A percentile compares a stretch with the other conserved stretches of the same genome.
phyloP scores from a whole-genome alignment of 2,888 invertebrate species.

The Merodon equestris region DNA sequence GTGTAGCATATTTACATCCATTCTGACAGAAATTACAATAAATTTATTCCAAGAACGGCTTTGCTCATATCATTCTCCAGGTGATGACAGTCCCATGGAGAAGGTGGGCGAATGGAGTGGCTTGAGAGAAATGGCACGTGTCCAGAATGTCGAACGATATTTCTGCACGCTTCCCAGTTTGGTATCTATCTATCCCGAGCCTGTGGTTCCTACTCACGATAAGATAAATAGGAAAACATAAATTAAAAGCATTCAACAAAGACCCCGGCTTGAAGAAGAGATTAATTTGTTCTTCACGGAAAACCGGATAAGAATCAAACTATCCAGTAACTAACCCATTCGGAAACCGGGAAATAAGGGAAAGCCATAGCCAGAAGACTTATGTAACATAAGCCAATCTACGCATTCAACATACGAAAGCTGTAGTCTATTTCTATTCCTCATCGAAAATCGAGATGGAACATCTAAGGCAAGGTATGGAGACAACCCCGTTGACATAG shows the following conservation, averaged over 20 bases:
- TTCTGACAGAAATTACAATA: background rate
- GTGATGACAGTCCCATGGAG: background rate
- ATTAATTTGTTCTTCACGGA: no score
- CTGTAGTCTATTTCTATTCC: no score
- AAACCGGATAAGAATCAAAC: background rate
- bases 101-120: background rate
- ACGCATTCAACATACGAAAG: no score
- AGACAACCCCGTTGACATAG: no score
- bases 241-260: no score
- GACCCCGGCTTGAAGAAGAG: no score
- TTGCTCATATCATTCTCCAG: background rate
- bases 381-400: no score
- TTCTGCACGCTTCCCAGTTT: slow-evolving; percentile 1
- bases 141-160: background rate
- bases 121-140: slow-evolving; percentile 15
- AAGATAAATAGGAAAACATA: background rate
- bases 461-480: no score
- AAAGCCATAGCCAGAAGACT: no score
- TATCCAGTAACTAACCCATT: background rate
- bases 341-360: background rate
- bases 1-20: no score
- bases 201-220: background rate
- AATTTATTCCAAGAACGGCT: background rate
- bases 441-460: no score
- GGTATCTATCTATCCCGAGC: background rate